Evolutionary conservation across 2,888 invertebrate species (phyloP).

Genomic region (Eupithecia pulchellata): DNA sequence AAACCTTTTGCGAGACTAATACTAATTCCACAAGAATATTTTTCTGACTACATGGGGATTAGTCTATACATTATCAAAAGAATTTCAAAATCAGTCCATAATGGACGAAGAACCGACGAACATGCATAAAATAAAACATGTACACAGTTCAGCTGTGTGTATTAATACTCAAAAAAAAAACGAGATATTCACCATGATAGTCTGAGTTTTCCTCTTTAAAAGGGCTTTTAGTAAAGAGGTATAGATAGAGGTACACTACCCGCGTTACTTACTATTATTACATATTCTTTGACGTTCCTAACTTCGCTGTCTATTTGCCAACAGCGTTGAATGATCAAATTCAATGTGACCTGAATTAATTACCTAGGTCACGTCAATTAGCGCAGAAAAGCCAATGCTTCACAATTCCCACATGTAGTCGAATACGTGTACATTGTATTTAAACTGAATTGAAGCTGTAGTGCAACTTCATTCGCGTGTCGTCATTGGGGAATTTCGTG

Average conservation of each 20-base stretch:
- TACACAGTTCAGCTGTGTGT: too few species aligned
- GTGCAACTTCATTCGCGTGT: not conserved
- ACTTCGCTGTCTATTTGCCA: not conserved
- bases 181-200: not conserved
- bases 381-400: not conserved
- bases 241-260: too few species aligned
- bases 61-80: too few species aligned
- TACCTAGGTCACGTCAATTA: not conserved
- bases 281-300: not conserved
- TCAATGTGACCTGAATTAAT: not conserved
- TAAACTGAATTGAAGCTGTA: not conserved
- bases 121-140: too few species aligned
- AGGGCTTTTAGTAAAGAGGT: not conserved
- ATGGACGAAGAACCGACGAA: too few species aligned
- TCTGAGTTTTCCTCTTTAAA: not conserved
- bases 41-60: too few species aligned
- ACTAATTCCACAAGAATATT: too few species aligned
- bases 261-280: not conserved
- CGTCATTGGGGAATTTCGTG: not conserved
- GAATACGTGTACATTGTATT: not conserved
- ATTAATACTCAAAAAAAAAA: too few species aligned
- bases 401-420: not conserved
- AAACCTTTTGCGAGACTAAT: too few species aligned
- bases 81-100: too few species aligned
- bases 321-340: not conserved